phyloP scores from a whole-genome alignment of 2,888 invertebrate species.

The Elmis aenea region DNA sequence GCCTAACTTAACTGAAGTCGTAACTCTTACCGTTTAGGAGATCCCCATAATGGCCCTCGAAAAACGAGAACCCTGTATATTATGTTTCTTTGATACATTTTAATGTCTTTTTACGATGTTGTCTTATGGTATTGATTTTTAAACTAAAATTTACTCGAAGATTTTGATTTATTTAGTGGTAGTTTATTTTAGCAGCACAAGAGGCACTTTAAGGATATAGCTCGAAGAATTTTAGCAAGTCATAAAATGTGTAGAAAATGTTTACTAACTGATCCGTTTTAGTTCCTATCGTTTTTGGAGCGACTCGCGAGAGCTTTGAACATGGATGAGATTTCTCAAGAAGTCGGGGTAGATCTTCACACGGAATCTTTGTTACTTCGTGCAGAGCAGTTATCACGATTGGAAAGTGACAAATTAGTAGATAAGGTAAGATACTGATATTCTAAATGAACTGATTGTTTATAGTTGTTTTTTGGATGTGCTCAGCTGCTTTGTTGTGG shows the following conservation, averaged over 20 bases:
- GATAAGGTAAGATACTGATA: conserved; percentile 62
- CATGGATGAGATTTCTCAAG: conserved; percentile 77
- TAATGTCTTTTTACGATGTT: too few species aligned
- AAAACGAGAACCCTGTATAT: too few species aligned
- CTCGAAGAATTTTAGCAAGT: too few species aligned
- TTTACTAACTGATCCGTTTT: conserved; percentile 35
- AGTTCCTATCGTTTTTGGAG: conserved; percentile 80
- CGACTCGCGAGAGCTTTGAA: conserved; percentile 76
- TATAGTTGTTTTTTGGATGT: conserved; percentile 33
- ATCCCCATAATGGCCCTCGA: too few species aligned
- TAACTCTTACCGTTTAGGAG: too few species aligned
- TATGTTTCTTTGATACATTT: too few species aligned
- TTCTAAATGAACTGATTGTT: conserved; percentile 1
- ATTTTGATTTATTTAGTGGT: too few species aligned
- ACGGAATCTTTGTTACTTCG: conserved; percentile 79
- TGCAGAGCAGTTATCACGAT: conserved; percentile 75
- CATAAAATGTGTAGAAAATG: too few species aligned
- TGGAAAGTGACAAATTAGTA: conserved; percentile 77
- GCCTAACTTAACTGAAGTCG: too few species aligned
- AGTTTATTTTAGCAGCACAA: not conserved
- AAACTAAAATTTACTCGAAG: too few species aligned
- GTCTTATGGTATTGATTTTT: too few species aligned
- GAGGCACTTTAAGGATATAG: not conserved
- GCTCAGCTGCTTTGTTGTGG: conserved; percentile 66
- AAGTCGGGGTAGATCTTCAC: conserved; percentile 75